These are phyloP conservation scores for Gerosis bhagava DNA, from an alignment of 2,888 invertebrate species.

Conservation along the genomic window DNA sequence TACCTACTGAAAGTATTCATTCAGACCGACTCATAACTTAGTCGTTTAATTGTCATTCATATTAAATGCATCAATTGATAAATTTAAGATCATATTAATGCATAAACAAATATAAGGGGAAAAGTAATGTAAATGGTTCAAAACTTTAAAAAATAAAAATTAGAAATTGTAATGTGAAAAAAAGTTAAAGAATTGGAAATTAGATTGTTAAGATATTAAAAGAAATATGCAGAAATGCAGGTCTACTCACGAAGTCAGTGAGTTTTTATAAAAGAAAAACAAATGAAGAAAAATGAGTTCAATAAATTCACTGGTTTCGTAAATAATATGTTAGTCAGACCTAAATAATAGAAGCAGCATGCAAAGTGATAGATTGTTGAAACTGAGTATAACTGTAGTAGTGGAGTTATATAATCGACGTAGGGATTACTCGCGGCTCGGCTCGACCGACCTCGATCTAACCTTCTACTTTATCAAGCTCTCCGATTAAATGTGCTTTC, in stretches of 20 bases:
- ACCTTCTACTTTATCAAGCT: slow-evolving; percentile 77
- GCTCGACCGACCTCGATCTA: slow-evolving; percentile 72
- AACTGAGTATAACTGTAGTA: slow-evolving; percentile 69
- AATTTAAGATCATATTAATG: slow-evolving; percentile 49
- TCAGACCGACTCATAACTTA: slow-evolving; percentile 45
- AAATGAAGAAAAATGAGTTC: slow-evolving; percentile 19
- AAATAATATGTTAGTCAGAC: slow-evolving; percentile 51
- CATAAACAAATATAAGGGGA: slow-evolving; percentile 54
- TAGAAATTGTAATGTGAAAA: slow-evolving; percentile 51
- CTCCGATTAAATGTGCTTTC: slow-evolving; percentile 75
- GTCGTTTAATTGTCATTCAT: slow-evolving; percentile 52
- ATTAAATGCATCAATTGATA: slow-evolving; percentile 57
- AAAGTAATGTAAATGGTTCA: slow-evolving; percentile 41
- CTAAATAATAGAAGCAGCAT: slow-evolving; percentile 76
- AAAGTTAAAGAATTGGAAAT: slow-evolving; percentile 53
- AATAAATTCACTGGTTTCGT: slow-evolving; percentile 54
- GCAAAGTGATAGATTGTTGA: slow-evolving; percentile 74
- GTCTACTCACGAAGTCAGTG: slow-evolving; percentile 47
- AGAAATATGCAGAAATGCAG: slow-evolving; percentile 57
- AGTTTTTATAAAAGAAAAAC: slow-evolving; percentile 28
- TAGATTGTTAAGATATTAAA: slow-evolving; percentile 59
- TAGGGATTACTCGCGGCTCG: slow-evolving; percentile 65
- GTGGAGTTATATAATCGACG: slow-evolving; percentile 66
- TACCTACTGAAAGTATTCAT: slow-evolving; percentile 52
- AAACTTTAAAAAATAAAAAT: slow-evolving; percentile 38